Evolutionary conservation across 2,888 invertebrate species (phyloP), one percentile per base, ranked within the genome.

Genomic region (Orthonychiurus folsomi): DNA sequence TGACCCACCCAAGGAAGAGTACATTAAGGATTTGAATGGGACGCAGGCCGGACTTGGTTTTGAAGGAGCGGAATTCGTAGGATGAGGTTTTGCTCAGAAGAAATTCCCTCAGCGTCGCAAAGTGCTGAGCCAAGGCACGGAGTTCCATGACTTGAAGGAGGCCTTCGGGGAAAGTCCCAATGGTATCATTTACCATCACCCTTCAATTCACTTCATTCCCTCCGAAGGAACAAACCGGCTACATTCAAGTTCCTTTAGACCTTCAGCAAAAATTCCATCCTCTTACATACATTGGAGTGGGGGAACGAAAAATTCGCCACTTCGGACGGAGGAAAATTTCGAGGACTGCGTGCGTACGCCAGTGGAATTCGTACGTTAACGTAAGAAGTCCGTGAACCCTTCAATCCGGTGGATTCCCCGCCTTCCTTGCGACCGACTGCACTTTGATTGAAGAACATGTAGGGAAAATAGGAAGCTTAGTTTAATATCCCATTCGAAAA

Each of bases 81-180:
- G n/a, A n/a, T n/a, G n/a, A n/a, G n/a, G n/a, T n/a, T n/a, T n/a
- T n/a, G n/a, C n/a, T n/a, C n/a, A n/a, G 37, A 56, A 52, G 50
- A 56, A 54, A 50, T 65, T 66, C 63, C 64, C 63, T 61, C 57
- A 65, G 64, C 67, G 60, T 60, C 59, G 52, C 61, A 65, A 67
- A 69, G 62, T 66, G 67, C 66, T 69, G 69, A 67, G 64, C 58
- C 60, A 63, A 62, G n/a, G 65, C 64, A 67, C 66, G 67, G 65
- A 65, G 66, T 66, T n/a, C n/a, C n/a, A 66, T 61, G 63, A 59
- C 54, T 58, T 26, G 50, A 52, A 65, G 60, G 47, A 60, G 59
- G 37, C 62, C 47, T 3, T 15, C 25, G 18, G 48, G 37, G 47
- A 24, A 27, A 65, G 61, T 66, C 67, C 69, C 67, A 48, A 62